Base-by-base conservation (phyloP, 2,113 vertebrate genomes). In the Turnix velox region DNA sequence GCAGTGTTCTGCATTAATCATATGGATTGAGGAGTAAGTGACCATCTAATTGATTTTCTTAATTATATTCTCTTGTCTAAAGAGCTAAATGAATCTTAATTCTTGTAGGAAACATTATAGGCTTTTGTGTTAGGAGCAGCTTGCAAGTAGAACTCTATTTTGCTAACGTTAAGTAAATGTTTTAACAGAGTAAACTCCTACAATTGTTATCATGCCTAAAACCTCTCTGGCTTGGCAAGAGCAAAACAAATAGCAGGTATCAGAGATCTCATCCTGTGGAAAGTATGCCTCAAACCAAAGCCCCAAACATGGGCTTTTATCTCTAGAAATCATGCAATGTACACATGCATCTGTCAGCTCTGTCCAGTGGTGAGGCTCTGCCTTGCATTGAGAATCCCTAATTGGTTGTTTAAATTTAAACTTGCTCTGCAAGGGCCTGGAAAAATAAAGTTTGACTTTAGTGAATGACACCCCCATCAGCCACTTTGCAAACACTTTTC, bases 211-310 rank as follows among this genome's bases (percentile, higher is more conserved):
- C 59, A 2, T 35, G 37, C 43, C 68, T 93, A 48, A 78, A 94
- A 84, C 24, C 25, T 78, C 66, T 65, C 35, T 82, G 51, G 52
- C 57, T 89, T 93, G 87, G 84, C 74, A 84, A 91, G 78, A 82
- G 13, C 65, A 91, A 92, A 91, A 82, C 43, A 91, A 94, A 91
- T 67, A 82, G 49, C 23, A 35, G 15, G 18, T 94, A 93, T 94
- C 73, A 15, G 52, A 87, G 48, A 96, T 75, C 81, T 95, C 93
- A 89, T 94, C 74, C 89, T 87, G 87, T 93, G 94, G 89, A 96
- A 96, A 94, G 25, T 84, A 72, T 49, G 84, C n/a, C 40, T 95
- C 91, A 84, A 72, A 84, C 61, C 74, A 91, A 94, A 55, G 35
- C 69, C 51, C 89, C 45, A 82, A 75, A 75, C 30, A 75, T 49